Percentiles rank a stretch among this genome's conserved stretches.
These are phyloP conservation scores for Troides aeacus DNA, from an alignment of 2,888 invertebrate genomes.

Conservation along the genomic window DNA sequence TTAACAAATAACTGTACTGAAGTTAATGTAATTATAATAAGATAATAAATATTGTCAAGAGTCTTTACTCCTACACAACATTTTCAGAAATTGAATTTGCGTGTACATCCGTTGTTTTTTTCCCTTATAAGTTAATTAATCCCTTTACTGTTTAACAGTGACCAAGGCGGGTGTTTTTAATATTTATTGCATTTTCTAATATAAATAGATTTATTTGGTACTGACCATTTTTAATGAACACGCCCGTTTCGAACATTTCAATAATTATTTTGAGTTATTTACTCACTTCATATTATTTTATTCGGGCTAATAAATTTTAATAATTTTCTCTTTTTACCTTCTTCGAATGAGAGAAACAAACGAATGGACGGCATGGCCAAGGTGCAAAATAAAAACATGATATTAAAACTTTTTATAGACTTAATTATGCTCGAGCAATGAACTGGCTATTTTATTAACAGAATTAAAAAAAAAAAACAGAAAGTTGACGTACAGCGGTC, in stretches of 20 bases:
- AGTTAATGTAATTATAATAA: background rate
- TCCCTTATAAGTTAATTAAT: slow-evolving; percentile 23
- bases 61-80: slow-evolving; percentile 1
- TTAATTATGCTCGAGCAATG: background rate
- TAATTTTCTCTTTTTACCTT: background rate
- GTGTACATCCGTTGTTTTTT: slow-evolving; percentile 11
- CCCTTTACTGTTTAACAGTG: slow-evolving; percentile 1
- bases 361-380: no score
- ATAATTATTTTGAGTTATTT: background rate
- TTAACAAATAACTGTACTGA: no score
- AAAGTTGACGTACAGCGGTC: background rate
- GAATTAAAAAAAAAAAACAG: background rate
- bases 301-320: background rate
- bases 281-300: background rate
- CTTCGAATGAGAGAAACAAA: no score
- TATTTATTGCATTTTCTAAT: slow-evolving; percentile 4
- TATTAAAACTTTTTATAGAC: background rate
- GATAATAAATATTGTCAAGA: slow-evolving; percentile 3
- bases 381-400: background rate
- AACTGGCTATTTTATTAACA: background rate
- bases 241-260: background rate
- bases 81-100: slow-evolving; percentile 10
- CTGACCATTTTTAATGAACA: slow-evolving; percentile 4
- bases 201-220: slow-evolving; percentile 7
- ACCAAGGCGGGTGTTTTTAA: background rate